Base-by-base conservation (phyloP, 1,140 invertebrate genomes). In the Orchesella cincta region DNA sequence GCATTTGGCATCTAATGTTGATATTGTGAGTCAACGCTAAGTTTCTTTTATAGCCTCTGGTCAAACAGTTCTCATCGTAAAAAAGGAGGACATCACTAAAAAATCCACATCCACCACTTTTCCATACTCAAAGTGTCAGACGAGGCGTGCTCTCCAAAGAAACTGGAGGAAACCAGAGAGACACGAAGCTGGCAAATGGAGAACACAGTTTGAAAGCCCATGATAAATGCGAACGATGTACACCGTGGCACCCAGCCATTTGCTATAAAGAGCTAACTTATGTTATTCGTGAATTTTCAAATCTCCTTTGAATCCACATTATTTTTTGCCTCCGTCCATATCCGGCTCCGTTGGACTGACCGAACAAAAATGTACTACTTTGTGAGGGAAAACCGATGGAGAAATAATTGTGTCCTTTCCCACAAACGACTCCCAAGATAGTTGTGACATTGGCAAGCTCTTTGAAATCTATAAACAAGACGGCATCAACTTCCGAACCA, bases 201-300 rank as follows among this genome's bases (percentile, higher is more conserved):
- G 18, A 5, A 18, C 18, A 46, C 39, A 46, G 52, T 23, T 57
- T 26, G 14, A 57, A 57, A 57, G 14, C 3, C 52, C 23, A 57
- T 57, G 52, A 57, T 57, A 57, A 57, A 57, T 57, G 52, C 23
- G 52, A 57, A 23, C 23, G 52, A 18, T 57, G 52, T 57, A n/a
- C 23, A n/a, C 23, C 52, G 52, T 57, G 52, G 52, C 23, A 57
- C 23, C 52, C 52, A 57, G 23, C 52, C 52, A 57, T 57, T 57
- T 57, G 52, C 52, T 57, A 8, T 26, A 26, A 57, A 57, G 52
- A 57, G 52, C 52, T 26, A 57, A 57, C 52, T 57, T 57, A 57
- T 57, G 52, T 57, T 57, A n/a, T 57, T 57, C 52, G 3, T 57
- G 52, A 57, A 57, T 57, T 57, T 57, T 57, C 52, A 57, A 57